Percentiles rank a stretch among this genome's conserved stretches.
These are phyloP conservation scores for Nomada goodeniana DNA, from an alignment of 2,888 invertebrate species.

Conservation along the genomic window DNA sequence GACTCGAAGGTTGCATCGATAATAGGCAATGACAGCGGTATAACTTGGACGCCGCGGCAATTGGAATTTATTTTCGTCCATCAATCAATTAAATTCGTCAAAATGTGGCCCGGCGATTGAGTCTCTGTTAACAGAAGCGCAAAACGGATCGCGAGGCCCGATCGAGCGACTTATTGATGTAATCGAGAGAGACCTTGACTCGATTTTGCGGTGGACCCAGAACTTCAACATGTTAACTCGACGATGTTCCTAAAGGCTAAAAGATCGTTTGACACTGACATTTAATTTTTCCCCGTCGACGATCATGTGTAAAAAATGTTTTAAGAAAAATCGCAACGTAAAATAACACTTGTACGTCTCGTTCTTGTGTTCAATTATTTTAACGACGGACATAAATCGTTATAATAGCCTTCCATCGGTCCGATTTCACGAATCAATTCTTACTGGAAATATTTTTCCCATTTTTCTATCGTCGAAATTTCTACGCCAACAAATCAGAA, in stretches of 20 bases:
- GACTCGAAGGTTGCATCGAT: neutral
- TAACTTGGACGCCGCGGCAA: conserved; percentile 34
- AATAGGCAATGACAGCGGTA: neutral
- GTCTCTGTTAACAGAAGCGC: neutral
- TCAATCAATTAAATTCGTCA: conserved; percentile 35
- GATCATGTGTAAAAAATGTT: no score
- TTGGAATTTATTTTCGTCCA: conserved; percentile 45
- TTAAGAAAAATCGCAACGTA: no score
- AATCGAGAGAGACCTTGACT: conserved; percentile 32
- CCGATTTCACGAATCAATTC: no score
- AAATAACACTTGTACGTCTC: no score
- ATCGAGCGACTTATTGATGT: conserved; percentile 37
- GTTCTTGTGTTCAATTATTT: no score
- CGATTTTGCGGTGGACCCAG: neutral
- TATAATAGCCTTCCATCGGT: no score
- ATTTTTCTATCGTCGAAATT: no score
- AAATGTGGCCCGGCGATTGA: conserved; percentile 19
- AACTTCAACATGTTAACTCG: neutral
- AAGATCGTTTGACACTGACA: neutral
- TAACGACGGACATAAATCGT: no score
- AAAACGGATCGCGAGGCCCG: neutral
- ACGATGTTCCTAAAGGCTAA: neutral
- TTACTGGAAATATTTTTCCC: no score
- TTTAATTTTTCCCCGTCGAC: no score
- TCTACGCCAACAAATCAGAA: neutral